phyloP scores from a whole-genome alignment of 2,113 vertebrate species.

The Malurus melanocephalus region DNA sequence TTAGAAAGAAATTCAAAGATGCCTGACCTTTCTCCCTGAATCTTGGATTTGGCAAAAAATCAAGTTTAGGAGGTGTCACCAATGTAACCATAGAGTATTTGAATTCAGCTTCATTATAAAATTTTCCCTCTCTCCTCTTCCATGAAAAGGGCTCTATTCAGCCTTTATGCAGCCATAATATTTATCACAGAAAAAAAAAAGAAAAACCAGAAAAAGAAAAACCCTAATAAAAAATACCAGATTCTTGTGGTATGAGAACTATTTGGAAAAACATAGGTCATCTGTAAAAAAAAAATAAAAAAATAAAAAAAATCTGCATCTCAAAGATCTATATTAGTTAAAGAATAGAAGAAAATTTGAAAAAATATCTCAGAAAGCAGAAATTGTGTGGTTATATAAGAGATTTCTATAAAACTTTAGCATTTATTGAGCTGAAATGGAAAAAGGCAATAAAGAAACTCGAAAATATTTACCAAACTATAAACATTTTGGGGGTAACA shows the following conservation, averaged over 20 bases:
- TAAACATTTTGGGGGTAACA: background rate
- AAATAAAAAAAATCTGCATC: rapidly evolving
- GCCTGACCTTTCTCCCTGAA: background rate
- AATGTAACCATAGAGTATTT: background rate
- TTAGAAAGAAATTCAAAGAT: background rate
- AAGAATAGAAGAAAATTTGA: background rate
- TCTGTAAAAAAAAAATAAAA: background rate
- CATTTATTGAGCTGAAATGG: background rate
- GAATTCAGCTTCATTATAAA: background rate
- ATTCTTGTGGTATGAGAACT: background rate
- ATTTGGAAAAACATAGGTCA: background rate
- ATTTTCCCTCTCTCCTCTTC: background rate
- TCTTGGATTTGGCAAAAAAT: background rate
- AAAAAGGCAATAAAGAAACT: background rate
- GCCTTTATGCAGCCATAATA: background rate
- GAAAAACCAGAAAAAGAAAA: background rate
- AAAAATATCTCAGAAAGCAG: background rate
- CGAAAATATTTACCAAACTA: background rate
- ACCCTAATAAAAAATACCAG: background rate
- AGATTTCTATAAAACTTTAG: background rate
- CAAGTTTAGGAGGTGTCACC: background rate
- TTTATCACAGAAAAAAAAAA: background rate
- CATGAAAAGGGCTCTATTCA: background rate
- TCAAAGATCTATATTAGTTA: background rate
- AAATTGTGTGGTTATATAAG: background rate